phyloP scores from a whole-genome alignment of 1,140 invertebrate species.

The Orchestia grillus region DNA sequence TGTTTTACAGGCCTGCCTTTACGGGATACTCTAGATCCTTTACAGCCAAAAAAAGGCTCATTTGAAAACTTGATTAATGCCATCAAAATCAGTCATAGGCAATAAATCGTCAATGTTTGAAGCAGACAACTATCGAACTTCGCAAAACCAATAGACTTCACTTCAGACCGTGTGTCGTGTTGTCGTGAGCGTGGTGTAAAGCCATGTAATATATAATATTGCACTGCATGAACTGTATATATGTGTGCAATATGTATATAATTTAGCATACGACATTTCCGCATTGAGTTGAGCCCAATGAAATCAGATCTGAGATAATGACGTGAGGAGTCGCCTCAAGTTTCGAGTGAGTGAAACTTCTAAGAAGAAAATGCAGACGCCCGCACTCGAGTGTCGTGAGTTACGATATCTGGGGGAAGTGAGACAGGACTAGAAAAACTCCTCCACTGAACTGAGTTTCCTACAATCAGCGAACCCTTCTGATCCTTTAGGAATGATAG shows the following conservation, averaged over 20 bases:
- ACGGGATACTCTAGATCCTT: neutral
- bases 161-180: neutral
- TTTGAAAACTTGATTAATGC: neutral
- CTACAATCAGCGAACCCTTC: too few relatives aligned
- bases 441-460: neutral
- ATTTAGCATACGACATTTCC: neutral
- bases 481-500: too few relatives aligned
- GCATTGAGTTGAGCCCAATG: neutral
- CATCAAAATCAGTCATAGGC: neutral
- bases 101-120: neutral
- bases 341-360: neutral
- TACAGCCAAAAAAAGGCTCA: neutral
- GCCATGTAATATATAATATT: neutral
- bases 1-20: neutral
- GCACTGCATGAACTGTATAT: too few relatives aligned
- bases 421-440: neutral
- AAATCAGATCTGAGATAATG: neutral
- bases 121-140: neutral
- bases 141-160: neutral
- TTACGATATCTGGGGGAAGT: neutral
- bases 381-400: neutral
- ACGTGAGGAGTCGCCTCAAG: neutral
- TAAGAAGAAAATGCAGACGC: neutral
- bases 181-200: neutral
- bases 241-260: too few relatives aligned